Base-by-base conservation (phyloP, 2,888 invertebrate species). In the Trilocha varians region DNA sequence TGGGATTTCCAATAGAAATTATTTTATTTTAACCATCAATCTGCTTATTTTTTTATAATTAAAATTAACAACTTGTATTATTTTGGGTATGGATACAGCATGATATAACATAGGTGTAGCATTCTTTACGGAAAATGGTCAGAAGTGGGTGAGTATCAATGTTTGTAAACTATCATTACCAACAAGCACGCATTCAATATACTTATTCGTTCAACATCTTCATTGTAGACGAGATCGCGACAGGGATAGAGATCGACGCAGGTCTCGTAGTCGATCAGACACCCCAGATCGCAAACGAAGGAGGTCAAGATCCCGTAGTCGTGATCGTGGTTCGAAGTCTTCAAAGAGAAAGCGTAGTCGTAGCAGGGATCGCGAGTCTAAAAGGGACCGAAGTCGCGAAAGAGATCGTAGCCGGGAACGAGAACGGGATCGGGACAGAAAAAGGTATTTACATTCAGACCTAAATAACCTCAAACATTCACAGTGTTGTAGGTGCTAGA, bases 311-410 rank as follows among this genome's bases (percentile, higher is more conserved):
- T 89, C 90, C 1, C 78, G 87, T 36, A 90, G 89, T 53, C 78
- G 88, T 43, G 90, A 91, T 37, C 79, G 91, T 42, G 70, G 74
- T 36, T 78, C 89, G 6, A 90, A 90, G 64, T 80, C 88, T 16
- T 83, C 84, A 13, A 87, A 91, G 47, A 87, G 90, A 56, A 88
- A 91, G 57, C 87, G 91, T 44, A 91, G 91, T 57, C 87, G 91
- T 52, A 91, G 91, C 36, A 83, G 91, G 46, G 91, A 91, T 13
- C 68, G 91, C 33, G 90, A 91, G 11, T 79, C 88, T 0, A 88
- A 88, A 42, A 76, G 88, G 49, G 75, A 83, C 53, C 78, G 87
- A 0, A 88, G 88, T 36, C 75, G 88, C 44, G 87, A 87, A 9
- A 72, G 84, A 25, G 77, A 76, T 16, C 59, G 66, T 38, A 65